phyloP scores from a whole-genome alignment of 2,113 vertebrate genomes.

The Miniopterus natalensis region DNA sequence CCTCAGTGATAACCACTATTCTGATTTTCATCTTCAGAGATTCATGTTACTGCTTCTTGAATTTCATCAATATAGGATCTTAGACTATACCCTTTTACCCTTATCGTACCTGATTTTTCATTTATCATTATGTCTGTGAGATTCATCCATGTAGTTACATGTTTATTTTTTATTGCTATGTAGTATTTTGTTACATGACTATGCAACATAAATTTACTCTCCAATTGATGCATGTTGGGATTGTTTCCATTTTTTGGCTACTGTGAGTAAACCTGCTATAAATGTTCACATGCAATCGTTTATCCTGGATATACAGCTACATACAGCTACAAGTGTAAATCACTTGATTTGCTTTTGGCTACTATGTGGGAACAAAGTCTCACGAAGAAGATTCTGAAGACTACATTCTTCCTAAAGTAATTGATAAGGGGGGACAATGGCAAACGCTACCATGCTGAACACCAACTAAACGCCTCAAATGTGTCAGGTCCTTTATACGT shows the following conservation, averaged over 20 bases:
- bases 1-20: not conserved
- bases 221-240: not conserved
- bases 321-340: not conserved
- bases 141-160: not conserved
- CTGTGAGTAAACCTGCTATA: not conserved
- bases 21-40: not conserved
- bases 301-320: not conserved
- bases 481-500: not conserved
- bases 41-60: not conserved
- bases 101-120: not conserved
- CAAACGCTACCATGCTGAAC: not conserved
- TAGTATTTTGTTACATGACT: not conserved
- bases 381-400: not conserved
- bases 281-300: not conserved
- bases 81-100: not conserved
- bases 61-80: not conserved
- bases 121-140: not conserved
- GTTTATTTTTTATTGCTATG: not conserved
- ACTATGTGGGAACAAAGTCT: not conserved
- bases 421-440: not conserved
- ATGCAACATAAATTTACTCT: not conserved
- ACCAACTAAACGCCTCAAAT: not conserved
- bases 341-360: constrained; percentile 37
- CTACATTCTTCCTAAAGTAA: constrained; percentile 34
- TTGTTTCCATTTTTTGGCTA: not conserved